Evolutionary conservation across 2,113 vertebrate species (phyloP), one percentile per base, ranked within the genome.

Genomic region (Alces alces): DNA sequence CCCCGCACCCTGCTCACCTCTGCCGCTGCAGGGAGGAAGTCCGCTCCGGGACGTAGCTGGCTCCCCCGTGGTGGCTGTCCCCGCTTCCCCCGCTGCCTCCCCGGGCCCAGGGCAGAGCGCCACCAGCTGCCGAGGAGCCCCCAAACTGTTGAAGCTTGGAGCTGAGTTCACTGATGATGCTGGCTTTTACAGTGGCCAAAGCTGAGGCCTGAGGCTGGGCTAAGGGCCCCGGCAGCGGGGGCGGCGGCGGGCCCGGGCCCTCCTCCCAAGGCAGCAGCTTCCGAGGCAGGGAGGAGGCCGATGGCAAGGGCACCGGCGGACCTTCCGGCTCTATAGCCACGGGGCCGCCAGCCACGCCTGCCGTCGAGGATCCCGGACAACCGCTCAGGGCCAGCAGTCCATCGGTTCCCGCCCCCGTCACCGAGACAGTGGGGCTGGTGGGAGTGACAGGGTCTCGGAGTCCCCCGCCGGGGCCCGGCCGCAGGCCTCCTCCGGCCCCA

Each of bases 81-180:
- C 55, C 89, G 28, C 96, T 95, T 79, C 95, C 95, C 92, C 79
- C 97, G 89, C 98, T 94, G 93, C 80, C 92, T 96, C 98, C 99
- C 99, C 99, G 99, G 98, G 99, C 99, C 98, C 99, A 98, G 89
- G 99, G 98, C 97, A 99, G 97, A 55, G 98, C 96, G 33, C 98
- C 98, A 16, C 98, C 97, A 2, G 98, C 98, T 96, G 98, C 98
- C 0, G 97, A 93, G 98, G 99, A 98, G 83, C 99, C 98, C 70
- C 99, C 98, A 98, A 99, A 99, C 96, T 99, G 99, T 98, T 99
- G 99, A 90, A 99, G 98, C 98, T 99, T 99, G 99, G 98, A 99
- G 99, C 98, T 99, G 97, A 99, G 99, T 98, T 99, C 99, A 17
- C 99, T 99, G 97, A 99, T 99, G 98, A 99, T 99, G 98, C 99